Percentiles rank a stretch among this genome's conserved stretches.
Conservation (phyloP, 1,140 invertebrate species). For the Drosophila malerkotliana region DNA sequence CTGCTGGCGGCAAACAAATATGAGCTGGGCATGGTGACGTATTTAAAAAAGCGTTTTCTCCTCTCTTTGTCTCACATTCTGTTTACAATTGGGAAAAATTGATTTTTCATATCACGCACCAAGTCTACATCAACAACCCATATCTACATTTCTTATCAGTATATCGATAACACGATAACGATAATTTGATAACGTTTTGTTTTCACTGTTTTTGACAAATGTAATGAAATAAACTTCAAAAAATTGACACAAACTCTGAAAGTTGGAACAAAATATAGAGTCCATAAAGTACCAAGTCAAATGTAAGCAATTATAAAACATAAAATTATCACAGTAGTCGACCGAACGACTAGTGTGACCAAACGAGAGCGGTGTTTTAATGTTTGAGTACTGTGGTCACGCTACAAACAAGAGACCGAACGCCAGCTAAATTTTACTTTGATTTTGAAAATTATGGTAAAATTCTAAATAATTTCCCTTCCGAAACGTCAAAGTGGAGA, state of each 20-base stretch:
- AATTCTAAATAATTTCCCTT: conserved; percentile 8
- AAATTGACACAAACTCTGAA: too few relatives aligned
- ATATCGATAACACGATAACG: conserved; percentile 1
- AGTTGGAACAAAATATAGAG: background rate
- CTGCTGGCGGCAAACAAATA: conserved; percentile 94
- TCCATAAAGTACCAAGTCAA: background rate
- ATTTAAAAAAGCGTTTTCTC: background rate
- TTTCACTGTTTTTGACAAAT: too few relatives aligned
- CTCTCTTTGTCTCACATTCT: conserved; percentile 14
- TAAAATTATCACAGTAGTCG: background rate
- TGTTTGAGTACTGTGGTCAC: background rate
- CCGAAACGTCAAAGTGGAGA: background rate
- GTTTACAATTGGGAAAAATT: conserved; percentile 46
- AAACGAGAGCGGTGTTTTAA: background rate
- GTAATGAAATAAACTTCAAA: background rate
- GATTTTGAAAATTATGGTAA: conserved; percentile 51
- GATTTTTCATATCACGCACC: conserved; percentile 35
- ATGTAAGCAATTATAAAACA: background rate
- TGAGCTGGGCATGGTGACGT: conserved; percentile 87
- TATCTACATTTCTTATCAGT: conserved; percentile 5
- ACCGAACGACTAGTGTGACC: background rate
- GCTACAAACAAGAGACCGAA: conserved; percentile 1
- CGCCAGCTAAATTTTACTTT: conserved; percentile 36
- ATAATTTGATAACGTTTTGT: background rate
- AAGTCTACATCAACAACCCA: background rate